These are phyloP conservation scores for Eulemur albifrons DNA, from an alignment of 2,797 vertebrate genomes.

Conservation along the genomic window DNA sequence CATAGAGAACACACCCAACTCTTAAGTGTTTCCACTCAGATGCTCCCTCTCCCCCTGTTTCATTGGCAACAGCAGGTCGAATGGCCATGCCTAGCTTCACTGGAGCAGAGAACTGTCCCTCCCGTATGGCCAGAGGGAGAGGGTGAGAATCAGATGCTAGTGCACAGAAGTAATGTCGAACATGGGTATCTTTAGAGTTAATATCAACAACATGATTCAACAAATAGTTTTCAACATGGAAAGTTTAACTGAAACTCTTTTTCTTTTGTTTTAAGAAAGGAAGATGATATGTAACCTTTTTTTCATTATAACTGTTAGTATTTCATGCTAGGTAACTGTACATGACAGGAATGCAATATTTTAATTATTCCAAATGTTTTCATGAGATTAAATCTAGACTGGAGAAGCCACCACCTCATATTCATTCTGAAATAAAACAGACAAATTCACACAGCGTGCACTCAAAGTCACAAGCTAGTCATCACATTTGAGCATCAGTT, in stretches of 20 bases:
- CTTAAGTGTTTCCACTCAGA: not conserved
- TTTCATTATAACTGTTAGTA: not conserved
- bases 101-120: not conserved
- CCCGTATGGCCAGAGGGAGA: not conserved
- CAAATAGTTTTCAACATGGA: not conserved
- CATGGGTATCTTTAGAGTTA: not conserved
- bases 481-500: not conserved
- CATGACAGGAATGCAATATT: not conserved
- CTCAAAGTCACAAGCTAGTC: not conserved
- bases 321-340: not conserved
- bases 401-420: not conserved
- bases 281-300: not conserved
- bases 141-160: not conserved
- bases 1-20: fast-evolving
- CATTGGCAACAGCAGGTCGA: not conserved
- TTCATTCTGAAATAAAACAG: constrained; percentile 21
- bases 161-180: not conserved
- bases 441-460: not conserved
- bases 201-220: not conserved
- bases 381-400: not conserved
- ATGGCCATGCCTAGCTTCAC: not conserved
- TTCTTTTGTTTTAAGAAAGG: not conserved
- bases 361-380: constrained; percentile 26
- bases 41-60: not conserved
- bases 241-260: not conserved